These are phyloP conservation scores for Athetis lepigone DNA, from an alignment of 2,888 invertebrate species.

Conservation along the genomic window DNA sequence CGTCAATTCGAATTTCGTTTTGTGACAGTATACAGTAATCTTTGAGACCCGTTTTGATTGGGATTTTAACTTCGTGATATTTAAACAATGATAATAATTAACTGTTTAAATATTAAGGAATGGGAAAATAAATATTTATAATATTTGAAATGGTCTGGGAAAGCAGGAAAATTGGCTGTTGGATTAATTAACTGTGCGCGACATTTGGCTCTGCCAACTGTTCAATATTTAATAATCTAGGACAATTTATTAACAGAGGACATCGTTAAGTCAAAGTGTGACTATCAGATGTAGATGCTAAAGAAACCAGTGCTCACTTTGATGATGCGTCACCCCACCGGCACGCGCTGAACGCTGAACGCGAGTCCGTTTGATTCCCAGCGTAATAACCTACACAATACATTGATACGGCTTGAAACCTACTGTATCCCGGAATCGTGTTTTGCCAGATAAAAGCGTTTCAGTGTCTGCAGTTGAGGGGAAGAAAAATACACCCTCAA, in stretches of 20 bases:
- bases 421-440: slow-evolving; percentile 62
- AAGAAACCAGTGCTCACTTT: too few relatives aligned
- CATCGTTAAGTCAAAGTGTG: slow-evolving; percentile 13
- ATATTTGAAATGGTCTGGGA: slow-evolving; percentile 19
- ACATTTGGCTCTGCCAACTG: slow-evolving; percentile 45
- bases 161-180: slow-evolving; percentile 16
- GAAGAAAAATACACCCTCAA: slow-evolving; percentile 57
- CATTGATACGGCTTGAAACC: slow-evolving; percentile 38
- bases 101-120: slow-evolving; percentile 53
- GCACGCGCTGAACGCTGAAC: slow-evolving; percentile 34
- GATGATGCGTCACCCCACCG: too few relatives aligned
- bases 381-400: slow-evolving; percentile 38
- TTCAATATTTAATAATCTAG: slow-evolving; percentile 23
- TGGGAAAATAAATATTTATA: slow-evolving; percentile 29
- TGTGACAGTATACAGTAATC: slow-evolving; percentile 72
- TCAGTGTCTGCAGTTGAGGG: slow-evolving; percentile 70
- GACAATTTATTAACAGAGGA: slow-evolving; percentile 4
- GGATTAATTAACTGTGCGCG: slow-evolving; percentile 44
- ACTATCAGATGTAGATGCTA: background rate
- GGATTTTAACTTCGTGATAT: slow-evolving; percentile 73
- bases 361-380: slow-evolving; percentile 36
- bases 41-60: slow-evolving; percentile 78
- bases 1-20: slow-evolving; percentile 76
- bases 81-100: slow-evolving; percentile 65
- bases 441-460: slow-evolving; percentile 78